Percentiles rank a stretch among this genome's conserved stretches.
phyloP scores from a whole-genome alignment of 2,113 vertebrate species.

The Lophochroa leadbeateri region DNA sequence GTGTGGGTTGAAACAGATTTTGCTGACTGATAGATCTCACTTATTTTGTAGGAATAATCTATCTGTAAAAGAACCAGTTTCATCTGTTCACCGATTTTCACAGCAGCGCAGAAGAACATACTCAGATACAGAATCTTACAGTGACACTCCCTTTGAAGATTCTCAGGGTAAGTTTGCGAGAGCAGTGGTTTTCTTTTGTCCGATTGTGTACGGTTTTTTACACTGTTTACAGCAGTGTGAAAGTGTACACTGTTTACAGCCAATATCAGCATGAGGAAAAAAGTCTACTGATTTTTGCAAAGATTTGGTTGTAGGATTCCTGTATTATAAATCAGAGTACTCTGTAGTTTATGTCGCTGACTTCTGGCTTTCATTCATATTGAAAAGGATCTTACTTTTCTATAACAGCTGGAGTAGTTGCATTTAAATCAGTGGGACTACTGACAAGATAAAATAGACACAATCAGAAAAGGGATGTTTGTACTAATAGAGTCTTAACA shows the following conservation, averaged over 20 bases:
- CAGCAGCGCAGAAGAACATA: conserved; percentile 80
- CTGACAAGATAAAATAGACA: not conserved
- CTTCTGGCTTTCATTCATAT: not conserved
- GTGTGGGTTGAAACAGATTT: not conserved
- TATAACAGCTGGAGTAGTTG: not conserved
- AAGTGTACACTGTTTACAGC: not conserved
- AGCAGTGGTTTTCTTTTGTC: not conserved
- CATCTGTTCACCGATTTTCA: conserved; percentile 69
- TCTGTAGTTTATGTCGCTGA: not conserved
- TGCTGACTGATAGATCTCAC: not conserved
- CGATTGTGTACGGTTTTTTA: not conserved
- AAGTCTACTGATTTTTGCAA: not conserved
- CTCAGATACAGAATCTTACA: conserved; percentile 81
- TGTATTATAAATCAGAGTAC: not conserved
- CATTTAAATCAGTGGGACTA: not conserved
- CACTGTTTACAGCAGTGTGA: not conserved
- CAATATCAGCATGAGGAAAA: not conserved
- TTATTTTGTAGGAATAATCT: conserved; percentile 73
- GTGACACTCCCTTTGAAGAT: conserved; percentile 75
- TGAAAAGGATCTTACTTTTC: not conserved
- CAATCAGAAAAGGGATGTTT: not conserved
- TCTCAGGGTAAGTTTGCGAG: conserved; percentile 78
- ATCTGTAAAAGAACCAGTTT: conserved; percentile 70
- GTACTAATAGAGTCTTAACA: not conserved
- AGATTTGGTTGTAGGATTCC: not conserved